Conservation (phyloP, 2,797 vertebrate genomes). For the Ptychobarbus kaznakovi region DNA sequence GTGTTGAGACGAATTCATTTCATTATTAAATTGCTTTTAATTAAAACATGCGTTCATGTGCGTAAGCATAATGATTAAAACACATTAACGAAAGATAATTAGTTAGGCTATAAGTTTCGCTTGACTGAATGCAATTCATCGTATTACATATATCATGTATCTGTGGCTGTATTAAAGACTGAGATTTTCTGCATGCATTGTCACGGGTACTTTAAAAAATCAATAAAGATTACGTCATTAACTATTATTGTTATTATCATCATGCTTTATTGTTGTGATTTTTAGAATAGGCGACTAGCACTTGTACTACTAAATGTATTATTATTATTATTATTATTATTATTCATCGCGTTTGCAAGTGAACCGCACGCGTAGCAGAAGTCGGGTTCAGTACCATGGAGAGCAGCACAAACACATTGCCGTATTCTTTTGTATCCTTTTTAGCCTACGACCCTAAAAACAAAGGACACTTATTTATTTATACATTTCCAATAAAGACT, state of each 20-base stretch:
- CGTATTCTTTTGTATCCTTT: neutral
- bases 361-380: neutral
- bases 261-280: neutral
- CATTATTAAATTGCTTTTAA: neutral
- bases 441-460: neutral
- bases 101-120: neutral
- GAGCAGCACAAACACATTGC: constrained; percentile 28
- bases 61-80: too few relatives aligned
- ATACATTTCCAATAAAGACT: neutral
- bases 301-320: too few relatives aligned
- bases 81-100: neutral
- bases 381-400: constrained; percentile 63
- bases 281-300: neutral
- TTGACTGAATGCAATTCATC: neutral
- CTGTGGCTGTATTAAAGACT: neutral
- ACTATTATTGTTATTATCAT: neutral
- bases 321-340: neutral
- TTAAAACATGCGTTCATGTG: neutral
- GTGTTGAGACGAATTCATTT: neutral
- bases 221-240: constrained; percentile 16
- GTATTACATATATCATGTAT: constrained; percentile 3
- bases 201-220: neutral
- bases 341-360: neutral
- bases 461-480: neutral
- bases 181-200: constrained; percentile 31